phyloP scores from a whole-genome alignment of 1,140 invertebrate species.

The Argopecten irradians region DNA sequence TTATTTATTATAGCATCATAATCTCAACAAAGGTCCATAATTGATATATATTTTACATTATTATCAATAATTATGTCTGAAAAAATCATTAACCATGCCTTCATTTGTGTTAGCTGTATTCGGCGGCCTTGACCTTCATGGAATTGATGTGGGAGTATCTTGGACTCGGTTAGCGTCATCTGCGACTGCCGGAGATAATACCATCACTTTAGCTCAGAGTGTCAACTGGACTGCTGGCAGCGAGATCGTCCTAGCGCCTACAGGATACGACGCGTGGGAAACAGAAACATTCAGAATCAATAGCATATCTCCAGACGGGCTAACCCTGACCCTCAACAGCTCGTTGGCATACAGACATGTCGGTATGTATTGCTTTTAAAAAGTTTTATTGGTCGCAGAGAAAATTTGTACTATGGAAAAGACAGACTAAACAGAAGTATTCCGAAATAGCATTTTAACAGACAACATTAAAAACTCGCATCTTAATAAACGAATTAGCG shows the following conservation, averaged over 20 bases:
- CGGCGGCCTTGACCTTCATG: constrained; percentile 75
- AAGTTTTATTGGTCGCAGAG: no score
- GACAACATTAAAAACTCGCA: no score
- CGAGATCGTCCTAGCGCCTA: constrained; percentile 73
- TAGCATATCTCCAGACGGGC: constrained; percentile 55
- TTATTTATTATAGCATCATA: no score
- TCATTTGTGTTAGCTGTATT: constrained; percentile 64
- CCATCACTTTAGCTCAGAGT: constrained; percentile 59
- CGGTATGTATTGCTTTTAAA: constrained; percentile 60
- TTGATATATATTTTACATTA: no score
- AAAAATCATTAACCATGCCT: no score
- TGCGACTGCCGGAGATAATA: constrained; percentile 58
- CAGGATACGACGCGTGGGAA: constrained; percentile 66
- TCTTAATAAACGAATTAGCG: no score
- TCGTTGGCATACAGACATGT: constrained; percentile 67
- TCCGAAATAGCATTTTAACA: no score
- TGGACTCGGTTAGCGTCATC: constrained; percentile 69
- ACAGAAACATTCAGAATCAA: constrained; percentile 71
- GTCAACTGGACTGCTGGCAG: constrained; percentile 70
- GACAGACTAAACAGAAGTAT: no score
- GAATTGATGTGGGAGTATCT: constrained; percentile 54
- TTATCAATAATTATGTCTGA: neutral
- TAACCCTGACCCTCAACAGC: constrained; percentile 66
- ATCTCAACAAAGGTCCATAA: no score
- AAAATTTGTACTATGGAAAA: neutral